A percentile compares a stretch with the other conserved stretches of the same genome.
Conservation (phyloP, 2,797 vertebrate genomes). For the Synanceia verrucosa region DNA sequence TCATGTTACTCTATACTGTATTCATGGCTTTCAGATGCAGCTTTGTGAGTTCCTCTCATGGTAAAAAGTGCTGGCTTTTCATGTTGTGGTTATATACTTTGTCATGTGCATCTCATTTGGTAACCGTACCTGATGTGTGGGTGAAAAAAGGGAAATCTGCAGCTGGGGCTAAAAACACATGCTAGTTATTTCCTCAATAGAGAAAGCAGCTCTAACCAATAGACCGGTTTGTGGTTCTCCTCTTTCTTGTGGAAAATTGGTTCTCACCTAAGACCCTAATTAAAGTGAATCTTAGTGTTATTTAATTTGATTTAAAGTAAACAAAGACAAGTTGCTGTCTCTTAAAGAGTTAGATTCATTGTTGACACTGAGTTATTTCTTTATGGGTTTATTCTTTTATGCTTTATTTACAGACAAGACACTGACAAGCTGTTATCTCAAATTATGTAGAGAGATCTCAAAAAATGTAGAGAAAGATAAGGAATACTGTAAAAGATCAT, state of each 20-base stretch:
- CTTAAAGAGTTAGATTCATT: no score
- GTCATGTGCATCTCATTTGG: constrained; percentile 14
- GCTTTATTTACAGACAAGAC: no score
- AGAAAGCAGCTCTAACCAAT: background rate
- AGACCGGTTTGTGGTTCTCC: background rate
- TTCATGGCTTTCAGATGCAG: constrained; percentile 2
- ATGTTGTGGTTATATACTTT: background rate
- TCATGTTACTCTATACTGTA: background rate
- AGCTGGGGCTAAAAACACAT: background rate
- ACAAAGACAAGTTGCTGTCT: background rate
- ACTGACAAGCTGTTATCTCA: no score
- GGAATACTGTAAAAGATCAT: no score
- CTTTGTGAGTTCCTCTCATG: constrained; percentile 6
- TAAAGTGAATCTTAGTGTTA: background rate
- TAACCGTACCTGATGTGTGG: background rate
- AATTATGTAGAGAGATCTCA: no score
- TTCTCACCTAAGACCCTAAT: no score
- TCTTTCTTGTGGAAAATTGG: background rate
- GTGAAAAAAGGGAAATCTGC: background rate
- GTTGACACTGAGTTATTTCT: no score
- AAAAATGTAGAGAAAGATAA: no score
- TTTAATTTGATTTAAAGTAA: background rate
- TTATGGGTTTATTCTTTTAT: no score
- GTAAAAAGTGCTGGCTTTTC: background rate
- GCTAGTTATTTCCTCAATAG: no score